phyloP scores from a whole-genome alignment of 2,113 vertebrate genomes.

The Daboia siamensis region DNA sequence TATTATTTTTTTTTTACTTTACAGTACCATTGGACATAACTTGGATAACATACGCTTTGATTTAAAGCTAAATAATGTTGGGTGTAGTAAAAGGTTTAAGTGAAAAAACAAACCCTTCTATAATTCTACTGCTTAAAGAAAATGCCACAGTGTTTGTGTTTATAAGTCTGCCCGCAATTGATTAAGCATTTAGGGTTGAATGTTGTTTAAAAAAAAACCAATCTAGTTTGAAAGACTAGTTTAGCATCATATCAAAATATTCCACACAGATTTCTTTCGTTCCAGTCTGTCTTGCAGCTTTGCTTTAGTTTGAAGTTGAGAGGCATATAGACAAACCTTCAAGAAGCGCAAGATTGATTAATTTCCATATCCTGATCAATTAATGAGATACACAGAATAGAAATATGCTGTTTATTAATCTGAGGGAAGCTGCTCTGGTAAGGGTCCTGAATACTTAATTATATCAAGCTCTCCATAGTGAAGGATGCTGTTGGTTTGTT shows the following conservation, averaged over 20 bases:
- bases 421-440: neutral
- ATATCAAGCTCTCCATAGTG: neutral
- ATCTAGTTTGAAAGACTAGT: neutral
- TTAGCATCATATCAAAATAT: neutral
- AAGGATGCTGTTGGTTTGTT: neutral
- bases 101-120: slow-evolving; percentile 48
- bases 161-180: slow-evolving; percentile 36
- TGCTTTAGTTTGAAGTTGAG: slow-evolving; percentile 15
- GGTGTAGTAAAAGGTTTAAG: slow-evolving; percentile 65
- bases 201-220: neutral
- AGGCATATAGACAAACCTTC: neutral
- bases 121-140: slow-evolving; percentile 42
- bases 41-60: slow-evolving; percentile 66
- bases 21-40: slow-evolving; percentile 65
- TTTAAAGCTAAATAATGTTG: slow-evolving; percentile 71
- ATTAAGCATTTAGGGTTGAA: neutral
- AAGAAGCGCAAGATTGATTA: neutral
- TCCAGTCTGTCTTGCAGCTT: neutral
- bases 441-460: neutral
- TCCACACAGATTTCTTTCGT: neutral
- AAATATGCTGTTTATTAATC: neutral
- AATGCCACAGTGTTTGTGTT: slow-evolving; percentile 41
- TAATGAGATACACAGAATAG: neutral
- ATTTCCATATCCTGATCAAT: neutral
- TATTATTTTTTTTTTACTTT: slow-evolving; percentile 60